phyloP scores from a whole-genome alignment of 2,113 vertebrate genomes.

The Sakesphorus luctuosus region DNA sequence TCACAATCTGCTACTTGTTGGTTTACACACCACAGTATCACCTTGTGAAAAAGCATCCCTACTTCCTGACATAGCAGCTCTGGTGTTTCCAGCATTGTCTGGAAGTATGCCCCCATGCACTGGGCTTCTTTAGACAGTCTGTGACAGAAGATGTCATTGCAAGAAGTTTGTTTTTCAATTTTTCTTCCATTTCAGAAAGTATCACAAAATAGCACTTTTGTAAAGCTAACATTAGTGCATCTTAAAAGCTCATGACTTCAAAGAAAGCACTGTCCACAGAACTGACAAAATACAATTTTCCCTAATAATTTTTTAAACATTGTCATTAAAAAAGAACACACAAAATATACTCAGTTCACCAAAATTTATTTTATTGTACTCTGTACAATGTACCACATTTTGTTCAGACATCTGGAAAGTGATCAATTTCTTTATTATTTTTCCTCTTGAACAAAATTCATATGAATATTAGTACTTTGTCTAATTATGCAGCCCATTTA shows the following conservation, averaged over 20 bases:
- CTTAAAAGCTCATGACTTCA: neutral
- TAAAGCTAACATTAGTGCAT: neutral
- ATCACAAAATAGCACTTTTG: neutral
- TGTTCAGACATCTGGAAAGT: neutral
- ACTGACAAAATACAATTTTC: neutral
- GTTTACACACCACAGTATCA: rapidly evolving
- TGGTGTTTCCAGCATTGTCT: neutral
- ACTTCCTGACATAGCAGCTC: too few species aligned
- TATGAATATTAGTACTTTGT: neutral
- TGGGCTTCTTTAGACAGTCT: neutral
- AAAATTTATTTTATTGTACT: neutral
- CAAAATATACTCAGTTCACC: neutral
- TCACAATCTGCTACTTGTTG: too few species aligned
- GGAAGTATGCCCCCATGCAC: neutral
- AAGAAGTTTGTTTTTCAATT: neutral
- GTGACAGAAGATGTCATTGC: neutral
- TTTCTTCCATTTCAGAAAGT: neutral
- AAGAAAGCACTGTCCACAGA: neutral
- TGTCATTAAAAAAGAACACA: neutral
- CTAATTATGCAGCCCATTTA: neutral
- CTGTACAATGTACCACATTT: neutral
- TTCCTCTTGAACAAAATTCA: neutral
- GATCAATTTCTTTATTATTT: neutral
- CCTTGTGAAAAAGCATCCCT: too few species aligned
- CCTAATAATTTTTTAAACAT: neutral